phyloP scores from a whole-genome alignment of 2,113 vertebrate species.

The Xenopus tropicalis region DNA sequence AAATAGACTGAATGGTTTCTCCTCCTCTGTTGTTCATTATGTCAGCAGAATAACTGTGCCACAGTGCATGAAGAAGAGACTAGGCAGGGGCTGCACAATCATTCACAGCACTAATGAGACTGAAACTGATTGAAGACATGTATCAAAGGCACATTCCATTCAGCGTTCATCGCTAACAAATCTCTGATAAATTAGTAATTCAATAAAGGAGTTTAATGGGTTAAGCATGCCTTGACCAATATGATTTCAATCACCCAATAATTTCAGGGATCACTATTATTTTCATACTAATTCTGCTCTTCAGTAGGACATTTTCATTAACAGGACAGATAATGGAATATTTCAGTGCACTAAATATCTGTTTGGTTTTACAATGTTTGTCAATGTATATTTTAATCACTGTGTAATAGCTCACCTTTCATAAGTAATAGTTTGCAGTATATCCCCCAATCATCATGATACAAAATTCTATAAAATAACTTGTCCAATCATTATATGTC shows the following conservation, averaged over 20 bases:
- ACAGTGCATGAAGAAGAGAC: constrained; percentile 15
- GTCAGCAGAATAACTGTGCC: constrained; percentile 23
- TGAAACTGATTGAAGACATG: constrained; percentile 7
- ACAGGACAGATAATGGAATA: constrained; percentile 9
- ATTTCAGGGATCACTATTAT: not conserved
- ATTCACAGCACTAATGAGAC: constrained; percentile 36
- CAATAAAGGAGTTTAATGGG: not conserved
- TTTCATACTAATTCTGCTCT: constrained; percentile 6
- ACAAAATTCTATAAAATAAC: too few species aligned
- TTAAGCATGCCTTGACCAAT: constrained; percentile 21
- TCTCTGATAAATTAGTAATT: constrained; percentile 11
- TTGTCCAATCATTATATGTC: too few species aligned
- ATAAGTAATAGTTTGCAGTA: too few species aligned
- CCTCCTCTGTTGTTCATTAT: constrained; percentile 5
- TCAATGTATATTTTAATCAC: not conserved
- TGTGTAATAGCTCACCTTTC: too few species aligned
- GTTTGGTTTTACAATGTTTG: constrained; percentile 11
- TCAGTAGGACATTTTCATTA: not conserved
- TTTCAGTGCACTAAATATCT: constrained; percentile 15
- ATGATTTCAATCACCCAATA: not conserved
- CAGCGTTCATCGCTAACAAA: not conserved
- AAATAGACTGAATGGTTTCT: not conserved
- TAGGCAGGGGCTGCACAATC: constrained; percentile 29
- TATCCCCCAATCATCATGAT: too few species aligned
- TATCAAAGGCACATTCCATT: constrained; percentile 18